These are phyloP conservation scores for Harlomillsia oculata DNA, from an alignment of 1,140 invertebrate genomes.

Conservation along the genomic window DNA sequence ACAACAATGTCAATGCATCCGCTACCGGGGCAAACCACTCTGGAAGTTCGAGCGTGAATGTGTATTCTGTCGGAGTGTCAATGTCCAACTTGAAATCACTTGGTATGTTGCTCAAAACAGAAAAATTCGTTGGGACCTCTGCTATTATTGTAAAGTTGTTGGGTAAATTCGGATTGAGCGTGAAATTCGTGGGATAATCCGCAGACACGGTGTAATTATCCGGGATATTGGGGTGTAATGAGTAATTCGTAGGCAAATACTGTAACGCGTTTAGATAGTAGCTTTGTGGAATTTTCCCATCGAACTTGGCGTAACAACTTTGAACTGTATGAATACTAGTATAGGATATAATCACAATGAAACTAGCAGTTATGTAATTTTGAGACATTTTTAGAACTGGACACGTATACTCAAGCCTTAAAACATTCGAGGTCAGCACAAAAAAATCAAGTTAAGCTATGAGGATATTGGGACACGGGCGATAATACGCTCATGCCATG, in stretches of 20 bases:
- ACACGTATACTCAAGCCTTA: not conserved
- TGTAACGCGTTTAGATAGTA: constrained; percentile 1
- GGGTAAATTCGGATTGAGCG: not conserved
- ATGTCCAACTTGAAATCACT: not conserved
- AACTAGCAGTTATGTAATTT: not conserved
- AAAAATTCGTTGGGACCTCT: not conserved
- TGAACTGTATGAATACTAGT: not conserved
- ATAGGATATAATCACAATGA: not conserved
- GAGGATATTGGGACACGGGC: not conserved
- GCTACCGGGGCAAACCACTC: not conserved
- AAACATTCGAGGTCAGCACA: not conserved
- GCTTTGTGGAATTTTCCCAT: not conserved
- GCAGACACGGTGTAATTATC: not conserved
- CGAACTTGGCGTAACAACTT: constrained; percentile 2
- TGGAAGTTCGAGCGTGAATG: not conserved
- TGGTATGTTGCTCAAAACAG: not conserved
- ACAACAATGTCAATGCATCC: not conserved
- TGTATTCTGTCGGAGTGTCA: not conserved
- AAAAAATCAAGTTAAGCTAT: not conserved
- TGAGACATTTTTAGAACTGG: not conserved
- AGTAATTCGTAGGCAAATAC: constrained; percentile 1
- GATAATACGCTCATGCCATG: not conserved
- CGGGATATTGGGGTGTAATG: not conserved
- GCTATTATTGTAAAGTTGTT: not conserved
- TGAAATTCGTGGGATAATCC: not conserved